These are phyloP conservation scores for Ciconia stormi DNA, from an alignment of 2,113 vertebrate species.

Conservation along the genomic window DNA sequence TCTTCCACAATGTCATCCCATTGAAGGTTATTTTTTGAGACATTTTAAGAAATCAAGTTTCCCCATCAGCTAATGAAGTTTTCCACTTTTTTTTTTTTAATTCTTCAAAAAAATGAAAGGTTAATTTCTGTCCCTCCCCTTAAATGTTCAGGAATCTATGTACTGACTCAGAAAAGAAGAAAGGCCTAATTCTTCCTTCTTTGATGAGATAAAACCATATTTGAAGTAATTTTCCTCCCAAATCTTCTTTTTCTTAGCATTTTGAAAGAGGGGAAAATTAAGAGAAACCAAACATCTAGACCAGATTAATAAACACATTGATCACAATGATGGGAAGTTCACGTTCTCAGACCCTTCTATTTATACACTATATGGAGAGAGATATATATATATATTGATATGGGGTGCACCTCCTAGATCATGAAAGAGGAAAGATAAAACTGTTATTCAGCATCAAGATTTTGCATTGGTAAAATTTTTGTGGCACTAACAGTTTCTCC, in stretches of 20 bases:
- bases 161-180: not conserved
- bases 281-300: not conserved
- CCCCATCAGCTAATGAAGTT: not conserved
- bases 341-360: not conserved
- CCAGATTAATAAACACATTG: not conserved
- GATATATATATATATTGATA: not conserved
- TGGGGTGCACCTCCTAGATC: not conserved
- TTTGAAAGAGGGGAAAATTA: not conserved
- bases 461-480: not conserved
- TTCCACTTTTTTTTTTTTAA: not conserved
- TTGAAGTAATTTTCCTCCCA: not conserved
- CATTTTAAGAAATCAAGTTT: not conserved
- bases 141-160: not conserved
- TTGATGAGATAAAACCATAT: not conserved
- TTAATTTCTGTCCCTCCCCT: not conserved
- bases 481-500: not conserved
- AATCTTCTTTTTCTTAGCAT: not conserved
- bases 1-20: not conserved
- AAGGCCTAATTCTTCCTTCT: not conserved
- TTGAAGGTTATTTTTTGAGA: not conserved
- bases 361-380: not conserved
- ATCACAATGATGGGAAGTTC: not conserved
- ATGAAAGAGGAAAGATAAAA: not conserved
- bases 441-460: not conserved
- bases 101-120: not conserved